Evolutionary conservation across 1,140 invertebrate genomes (phyloP), one percentile per base, ranked within the genome.

Genomic region (Aphaenogaster floridana): DNA sequence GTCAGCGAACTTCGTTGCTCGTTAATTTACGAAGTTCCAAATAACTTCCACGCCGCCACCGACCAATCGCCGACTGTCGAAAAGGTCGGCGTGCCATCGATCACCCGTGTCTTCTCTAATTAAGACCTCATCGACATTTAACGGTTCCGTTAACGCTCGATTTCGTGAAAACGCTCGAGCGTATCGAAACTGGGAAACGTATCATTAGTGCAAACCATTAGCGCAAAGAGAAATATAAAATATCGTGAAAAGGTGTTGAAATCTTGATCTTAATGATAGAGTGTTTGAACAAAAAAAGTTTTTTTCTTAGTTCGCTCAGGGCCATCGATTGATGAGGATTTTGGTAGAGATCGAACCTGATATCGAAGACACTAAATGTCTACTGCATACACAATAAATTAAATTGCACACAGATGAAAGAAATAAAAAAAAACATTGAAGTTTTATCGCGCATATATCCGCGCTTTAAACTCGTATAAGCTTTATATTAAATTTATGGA

Each of bases 1-100:
- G n/a, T 9, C 36, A 11, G n/a, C 39, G 21, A 80, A 69, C 79
- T 81, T 57, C 50, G 39, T 71, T 45, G 45, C 77, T 80, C 61
- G n/a, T 80, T 80, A 80, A 80, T 66, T n/a, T 21, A 69, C 61
- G 34, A 80, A 68, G 45, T 68, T 80, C 77, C 28, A 79, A 79
- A 66, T 66, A 79, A 64, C 59, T 79, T 36, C 48, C 61, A 52
- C 17, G 34, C 15, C 6, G 3, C 36, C 36, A 3, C 9, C 57
- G 39, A 63, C 5, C 59, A 28, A 61, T 79, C 61, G 34, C 28
- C 39, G 11, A 66, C 28, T 79, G 17, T 48, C 28, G 3, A n/a
- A 79, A 34, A 66, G 6, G 42, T 50, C 34, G 28, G 17, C n/a
- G 9, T 64, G 45, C 28, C n/a, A 79, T 79, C 45, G 3, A 80